phyloP scores from a whole-genome alignment of 2,888 invertebrate genomes.

The Ochlodes sylvanus region DNA sequence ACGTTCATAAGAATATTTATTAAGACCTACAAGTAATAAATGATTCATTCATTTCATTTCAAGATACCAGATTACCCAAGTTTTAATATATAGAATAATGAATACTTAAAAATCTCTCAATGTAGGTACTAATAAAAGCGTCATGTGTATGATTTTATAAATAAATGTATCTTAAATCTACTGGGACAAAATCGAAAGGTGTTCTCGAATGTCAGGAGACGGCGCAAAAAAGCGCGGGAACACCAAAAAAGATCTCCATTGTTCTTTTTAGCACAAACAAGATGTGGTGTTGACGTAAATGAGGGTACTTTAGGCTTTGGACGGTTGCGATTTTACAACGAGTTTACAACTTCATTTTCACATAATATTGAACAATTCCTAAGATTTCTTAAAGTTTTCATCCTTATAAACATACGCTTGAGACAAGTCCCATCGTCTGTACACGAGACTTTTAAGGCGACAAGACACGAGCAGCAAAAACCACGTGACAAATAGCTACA shows the following conservation, averaged over 20 bases:
- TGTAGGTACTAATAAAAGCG: too few species aligned
- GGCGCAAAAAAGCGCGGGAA: constrained; percentile 13
- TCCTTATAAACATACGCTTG: constrained; percentile 12
- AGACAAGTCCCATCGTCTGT: constrained; percentile 10
- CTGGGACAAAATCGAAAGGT: neutral
- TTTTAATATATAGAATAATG: too few species aligned
- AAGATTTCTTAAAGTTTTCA: neutral
- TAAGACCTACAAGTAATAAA: too few species aligned
- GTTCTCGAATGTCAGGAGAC: neutral
- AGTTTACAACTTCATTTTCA: neutral
- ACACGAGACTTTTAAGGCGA: neutral
- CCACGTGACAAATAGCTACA: constrained; percentile 10
- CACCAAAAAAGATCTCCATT: constrained; percentile 11
- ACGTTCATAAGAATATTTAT: too few species aligned
- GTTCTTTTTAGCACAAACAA: constrained; percentile 22
- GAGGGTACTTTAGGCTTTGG: neutral
- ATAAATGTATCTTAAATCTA: too few species aligned
- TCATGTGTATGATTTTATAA: too few species aligned
- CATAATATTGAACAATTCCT: neutral
- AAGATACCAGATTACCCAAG: too few species aligned
- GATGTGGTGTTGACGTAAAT: constrained; percentile 16
- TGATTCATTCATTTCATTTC: too few species aligned
- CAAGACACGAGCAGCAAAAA: constrained; percentile 1
- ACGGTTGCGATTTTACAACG: neutral
- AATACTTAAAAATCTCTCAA: too few species aligned